These are phyloP conservation scores for Odontomyia ornata DNA, from an alignment of 2,888 invertebrate genomes.

Conservation along the genomic window DNA sequence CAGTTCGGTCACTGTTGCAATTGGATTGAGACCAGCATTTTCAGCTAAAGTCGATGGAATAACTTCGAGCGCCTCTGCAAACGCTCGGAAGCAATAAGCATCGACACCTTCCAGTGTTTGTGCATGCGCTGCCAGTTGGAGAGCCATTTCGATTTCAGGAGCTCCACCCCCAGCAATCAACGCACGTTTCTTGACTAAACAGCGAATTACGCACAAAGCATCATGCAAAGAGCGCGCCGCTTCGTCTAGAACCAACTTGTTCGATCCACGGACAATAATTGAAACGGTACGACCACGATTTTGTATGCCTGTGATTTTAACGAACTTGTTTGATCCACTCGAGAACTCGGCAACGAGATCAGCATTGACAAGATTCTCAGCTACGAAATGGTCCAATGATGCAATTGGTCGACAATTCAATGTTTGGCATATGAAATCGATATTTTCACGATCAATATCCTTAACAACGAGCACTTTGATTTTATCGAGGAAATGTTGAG, in stretches of 20 bases:
- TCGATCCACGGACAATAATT: slow-evolving; percentile 85
- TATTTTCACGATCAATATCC: slow-evolving; percentile 97
- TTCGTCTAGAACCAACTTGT: slow-evolving; percentile 88
- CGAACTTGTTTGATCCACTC: slow-evolving; percentile 87
- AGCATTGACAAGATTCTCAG: slow-evolving; percentile 90
- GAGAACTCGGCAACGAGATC: slow-evolving; percentile 94
- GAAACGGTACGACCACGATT: slow-evolving; percentile 91
- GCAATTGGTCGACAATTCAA: slow-evolving; percentile 95
- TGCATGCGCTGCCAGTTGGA: slow-evolving; percentile 82
- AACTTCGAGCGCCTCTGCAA: slow-evolving; percentile 94
- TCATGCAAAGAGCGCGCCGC: slow-evolving; percentile 93
- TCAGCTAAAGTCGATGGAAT: slow-evolving; percentile 92
- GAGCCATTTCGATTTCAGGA: slow-evolving; percentile 94
- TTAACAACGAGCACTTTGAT: slow-evolving; percentile 98
- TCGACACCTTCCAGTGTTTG: slow-evolving; percentile 89
- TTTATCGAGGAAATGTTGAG: slow-evolving; percentile 97
- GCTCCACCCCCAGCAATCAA: slow-evolving; percentile 97
- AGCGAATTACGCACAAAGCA: slow-evolving; percentile 90
- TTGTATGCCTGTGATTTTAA: slow-evolving; percentile 90
- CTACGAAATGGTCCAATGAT: slow-evolving; percentile 95
- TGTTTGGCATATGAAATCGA: slow-evolving; percentile 96
- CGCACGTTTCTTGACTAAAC: slow-evolving; percentile 92
- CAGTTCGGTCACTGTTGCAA: slow-evolving; percentile 95
- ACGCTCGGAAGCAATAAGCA: slow-evolving; percentile 94
- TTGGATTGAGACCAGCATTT: slow-evolving; percentile 88